Evolutionary conservation across 2,797 vertebrate genomes (phyloP).

Genomic region (Poliocrania exsul): DNA sequence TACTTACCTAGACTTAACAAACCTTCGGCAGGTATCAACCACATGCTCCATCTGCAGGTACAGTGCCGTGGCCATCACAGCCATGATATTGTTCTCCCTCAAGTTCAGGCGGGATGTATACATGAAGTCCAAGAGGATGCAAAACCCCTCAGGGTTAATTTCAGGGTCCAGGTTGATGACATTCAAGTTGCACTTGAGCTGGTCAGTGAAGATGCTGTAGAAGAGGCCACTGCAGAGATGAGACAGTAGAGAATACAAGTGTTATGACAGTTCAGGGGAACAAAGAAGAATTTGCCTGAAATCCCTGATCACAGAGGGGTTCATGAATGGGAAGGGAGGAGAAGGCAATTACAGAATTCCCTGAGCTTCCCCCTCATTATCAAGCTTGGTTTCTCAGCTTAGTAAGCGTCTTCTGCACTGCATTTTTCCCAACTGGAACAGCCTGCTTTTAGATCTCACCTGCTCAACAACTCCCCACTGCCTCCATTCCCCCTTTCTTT

Average conservation of each 20-base stretch:
- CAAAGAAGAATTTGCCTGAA: background rate
- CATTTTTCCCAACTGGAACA: constrained; percentile 49
- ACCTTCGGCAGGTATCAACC: constrained; percentile 94
- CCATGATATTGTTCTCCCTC: constrained; percentile 87
- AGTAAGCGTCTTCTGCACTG: constrained; percentile 25
- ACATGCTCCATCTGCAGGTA: constrained; percentile 98
- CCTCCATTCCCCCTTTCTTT: background rate
- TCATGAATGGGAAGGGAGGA: background rate
- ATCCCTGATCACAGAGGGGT: background rate
- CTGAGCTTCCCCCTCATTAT: constrained; percentile 52
- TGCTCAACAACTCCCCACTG: constrained; percentile 33
- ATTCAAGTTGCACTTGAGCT: constrained; percentile 88
- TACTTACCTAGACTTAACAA: constrained; percentile 91
- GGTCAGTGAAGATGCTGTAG: constrained; percentile 94
- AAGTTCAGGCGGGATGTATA: constrained; percentile 94
- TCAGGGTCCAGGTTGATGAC: constrained; percentile 91
- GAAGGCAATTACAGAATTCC: constrained; percentile 44
- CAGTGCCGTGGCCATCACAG: constrained; percentile 90
- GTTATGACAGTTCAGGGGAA: background rate
- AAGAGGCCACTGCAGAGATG: constrained; percentile 88
- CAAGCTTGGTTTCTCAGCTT: constrained; percentile 58
- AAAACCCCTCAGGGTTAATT: constrained; percentile 91
- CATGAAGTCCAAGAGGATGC: constrained; percentile 96
- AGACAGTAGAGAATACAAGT: background rate
- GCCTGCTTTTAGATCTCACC: constrained; percentile 60